A percentile compares a stretch with the other conserved stretches of the same genome.
Evolutionary conservation across 1,140 invertebrate species (phyloP).

Genomic region (Listronotus oregonensis): DNA sequence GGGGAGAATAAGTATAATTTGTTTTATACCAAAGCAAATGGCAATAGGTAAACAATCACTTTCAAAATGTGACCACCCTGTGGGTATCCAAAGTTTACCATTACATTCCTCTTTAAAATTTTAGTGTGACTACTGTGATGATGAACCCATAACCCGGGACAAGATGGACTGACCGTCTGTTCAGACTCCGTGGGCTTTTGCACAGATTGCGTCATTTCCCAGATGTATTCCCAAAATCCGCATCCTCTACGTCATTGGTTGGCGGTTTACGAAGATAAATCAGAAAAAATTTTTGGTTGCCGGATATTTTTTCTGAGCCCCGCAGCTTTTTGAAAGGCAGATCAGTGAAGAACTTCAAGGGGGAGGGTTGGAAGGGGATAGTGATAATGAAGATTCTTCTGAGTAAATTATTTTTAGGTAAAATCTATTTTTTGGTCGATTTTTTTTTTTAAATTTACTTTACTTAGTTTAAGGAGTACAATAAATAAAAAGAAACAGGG

Average conservation of each 20-base stretch:
- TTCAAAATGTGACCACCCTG: no score
- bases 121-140: slow-evolving; percentile 70
- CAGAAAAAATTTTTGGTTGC: slow-evolving; percentile 11
- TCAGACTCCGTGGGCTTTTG: slow-evolving; percentile 53
- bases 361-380: not conserved
- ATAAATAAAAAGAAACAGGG: no score
- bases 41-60: no score
- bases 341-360: slow-evolving; percentile 15
- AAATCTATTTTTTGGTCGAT: no score
- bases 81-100: no score
- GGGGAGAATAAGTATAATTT: no score
- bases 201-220: slow-evolving; percentile 54
- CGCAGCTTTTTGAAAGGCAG: slow-evolving; percentile 16
- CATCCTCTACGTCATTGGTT: slow-evolving; percentile 53
- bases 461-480: no score
- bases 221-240: slow-evolving; percentile 51
- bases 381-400: not conserved
- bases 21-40: no score
- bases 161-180: slow-evolving; percentile 70
- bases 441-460: no score
- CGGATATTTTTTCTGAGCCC: not conserved
- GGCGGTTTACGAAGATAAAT: slow-evolving; percentile 13
- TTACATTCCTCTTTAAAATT: slow-evolving; percentile 35
- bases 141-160: slow-evolving; percentile 69
- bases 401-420: not conserved